A percentile compares a stretch with the other conserved stretches of the same genome.
These are phyloP conservation scores for Lycocerus yunnanus DNA, from an alignment of 2,888 invertebrate species.

Conservation along the genomic window DNA sequence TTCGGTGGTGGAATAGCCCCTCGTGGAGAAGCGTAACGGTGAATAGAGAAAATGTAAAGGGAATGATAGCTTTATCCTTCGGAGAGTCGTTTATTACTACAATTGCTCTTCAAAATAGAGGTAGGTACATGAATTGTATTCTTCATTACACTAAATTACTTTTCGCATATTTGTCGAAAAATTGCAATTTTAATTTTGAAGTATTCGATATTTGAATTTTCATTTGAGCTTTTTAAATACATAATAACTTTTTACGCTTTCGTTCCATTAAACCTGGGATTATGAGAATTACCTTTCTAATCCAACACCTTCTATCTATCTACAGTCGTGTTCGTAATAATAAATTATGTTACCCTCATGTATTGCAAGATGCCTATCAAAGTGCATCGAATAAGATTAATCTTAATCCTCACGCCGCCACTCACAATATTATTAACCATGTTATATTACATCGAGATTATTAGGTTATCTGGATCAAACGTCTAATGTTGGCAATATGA, in stretches of 20 bases:
- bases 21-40: conserved; percentile 31
- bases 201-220: too few species aligned
- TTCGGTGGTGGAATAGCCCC: conserved; percentile 43
- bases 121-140: conserved; percentile 1
- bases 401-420: not conserved
- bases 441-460: not conserved
- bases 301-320: not conserved
- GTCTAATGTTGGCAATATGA: not conserved
- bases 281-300: not conserved
- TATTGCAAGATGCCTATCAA: not conserved
- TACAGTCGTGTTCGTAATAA: not conserved
- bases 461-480: not conserved
- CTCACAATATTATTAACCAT: not conserved
- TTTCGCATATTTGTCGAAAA: not conserved
- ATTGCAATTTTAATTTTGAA: too few species aligned
- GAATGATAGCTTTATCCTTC: conserved; percentile 33
- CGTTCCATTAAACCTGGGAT: not conserved
- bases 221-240: too few species aligned
- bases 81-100: conserved; percentile 32
- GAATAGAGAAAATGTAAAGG: conserved; percentile 32
- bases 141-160: not conserved
- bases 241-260: not conserved
- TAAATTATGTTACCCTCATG: not conserved
- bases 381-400: not conserved
- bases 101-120: conserved; percentile 31